Evolutionary conservation across 1,140 invertebrate species (phyloP), one percentile per base, ranked within the genome.

Genomic region (Bombus waltoni): DNA sequence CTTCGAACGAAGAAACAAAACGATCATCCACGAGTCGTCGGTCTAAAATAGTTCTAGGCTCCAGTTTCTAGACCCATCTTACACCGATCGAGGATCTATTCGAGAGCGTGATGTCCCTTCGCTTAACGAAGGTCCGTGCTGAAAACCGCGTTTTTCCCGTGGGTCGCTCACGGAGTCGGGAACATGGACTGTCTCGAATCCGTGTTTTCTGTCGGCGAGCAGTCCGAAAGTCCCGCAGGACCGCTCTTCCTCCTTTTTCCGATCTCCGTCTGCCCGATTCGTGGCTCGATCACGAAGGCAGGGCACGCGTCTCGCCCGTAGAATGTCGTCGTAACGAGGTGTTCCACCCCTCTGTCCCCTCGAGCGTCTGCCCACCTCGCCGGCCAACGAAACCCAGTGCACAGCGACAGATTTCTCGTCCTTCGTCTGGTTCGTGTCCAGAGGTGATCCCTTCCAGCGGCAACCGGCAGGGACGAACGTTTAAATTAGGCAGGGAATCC

Each of bases 311-410:
- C 93, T 93, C 88, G 91, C 83, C 89, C 86, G 90, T 91, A 95
- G 94, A 95, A 95, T 95, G 94, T 92, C 94, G 93, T 93, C 94
- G 94, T 95, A 95, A 95, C 94, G 94, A 95, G 93, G 93, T 89
- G 88, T 92, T 90, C 92, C 89, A 90, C 77, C 85, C 91, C 85
- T 70, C 81, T 83, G 28, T 44, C 40, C 68, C 68, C 66, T 77
- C 66, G 66, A 22, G 32, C 74, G 73, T 57, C 82, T 70, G 22
- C 68, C 71, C 70, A 44, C 76, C 38, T 47, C 72, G 15, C 66
- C 65, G 62, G 68, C 38, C 28, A 65, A 62, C 73, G 73, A 74
- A 65, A 78, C 59, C 28, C 59, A 8, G 57, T 32, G 75, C 15
- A 18, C 28, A 44, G n/a, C 77, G 82, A 73, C 75, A 62, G 83